Evolutionary conservation across 2,113 vertebrate genomes (phyloP).

Genomic region (Laticauda colubrina): DNA sequence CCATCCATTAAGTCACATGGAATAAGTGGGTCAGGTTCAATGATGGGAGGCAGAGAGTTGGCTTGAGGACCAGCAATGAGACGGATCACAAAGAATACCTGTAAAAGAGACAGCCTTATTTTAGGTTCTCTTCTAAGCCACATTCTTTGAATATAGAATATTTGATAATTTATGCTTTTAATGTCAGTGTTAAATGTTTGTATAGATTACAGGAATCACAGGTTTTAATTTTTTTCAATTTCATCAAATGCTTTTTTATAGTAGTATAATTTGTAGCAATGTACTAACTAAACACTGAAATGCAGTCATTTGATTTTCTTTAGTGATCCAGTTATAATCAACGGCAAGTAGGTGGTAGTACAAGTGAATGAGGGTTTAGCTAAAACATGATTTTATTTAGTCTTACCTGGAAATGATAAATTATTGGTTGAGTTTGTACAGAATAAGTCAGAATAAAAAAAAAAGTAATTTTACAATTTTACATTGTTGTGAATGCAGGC

Average conservation of each 20-base stretch:
- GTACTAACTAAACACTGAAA: background rate
- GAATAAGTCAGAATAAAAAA: background rate
- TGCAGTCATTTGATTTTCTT: background rate
- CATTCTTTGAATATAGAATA: background rate
- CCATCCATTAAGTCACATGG: slow-evolving; percentile 97
- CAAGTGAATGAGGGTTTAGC: background rate
- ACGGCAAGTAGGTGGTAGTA: background rate
- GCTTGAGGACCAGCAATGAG: slow-evolving; percentile 89
- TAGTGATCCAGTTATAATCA: background rate
- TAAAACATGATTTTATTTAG: background rate
- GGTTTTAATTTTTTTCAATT: background rate
- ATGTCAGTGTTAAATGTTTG: rapidly evolving
- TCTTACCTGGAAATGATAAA: background rate
- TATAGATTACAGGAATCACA: background rate
- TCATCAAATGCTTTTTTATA: background rate
- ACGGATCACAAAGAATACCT: slow-evolving; percentile 98
- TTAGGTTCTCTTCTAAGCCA: background rate
- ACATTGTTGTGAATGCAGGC: background rate
- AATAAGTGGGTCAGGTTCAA: slow-evolving; percentile 89
- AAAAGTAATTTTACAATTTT: background rate
- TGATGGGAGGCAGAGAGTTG: slow-evolving; percentile 92
- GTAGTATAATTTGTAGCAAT: background rate
- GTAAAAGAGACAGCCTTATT: slow-evolving; percentile 35
- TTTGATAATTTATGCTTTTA: background rate
- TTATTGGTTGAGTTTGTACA: background rate